Evolutionary conservation across 1,140 invertebrate species (phyloP).

Genomic region (Cotesia chilonis): DNA sequence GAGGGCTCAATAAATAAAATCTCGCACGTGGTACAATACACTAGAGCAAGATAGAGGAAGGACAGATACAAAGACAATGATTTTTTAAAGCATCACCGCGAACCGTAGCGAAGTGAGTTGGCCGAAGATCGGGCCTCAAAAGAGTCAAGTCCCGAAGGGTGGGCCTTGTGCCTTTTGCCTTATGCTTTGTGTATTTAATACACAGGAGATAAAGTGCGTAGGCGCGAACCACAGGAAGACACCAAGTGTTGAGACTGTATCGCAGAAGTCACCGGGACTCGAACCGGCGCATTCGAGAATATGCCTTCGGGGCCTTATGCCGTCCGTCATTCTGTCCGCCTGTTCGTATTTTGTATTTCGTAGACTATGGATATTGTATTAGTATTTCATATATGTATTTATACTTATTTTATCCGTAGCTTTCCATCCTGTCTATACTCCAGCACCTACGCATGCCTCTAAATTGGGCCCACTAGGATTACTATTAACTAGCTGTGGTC

Average conservation of each 20-base stretch:
- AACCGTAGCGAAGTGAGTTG: constrained; percentile 33
- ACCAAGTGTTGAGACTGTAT: constrained; percentile 51
- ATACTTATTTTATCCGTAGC: constrained; percentile 23
- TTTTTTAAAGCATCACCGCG: constrained; percentile 30
- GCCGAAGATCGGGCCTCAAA: constrained; percentile 27
- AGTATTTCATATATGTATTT: no score
- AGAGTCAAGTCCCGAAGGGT: background rate
- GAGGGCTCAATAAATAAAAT: constrained; percentile 46
- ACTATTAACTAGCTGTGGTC: constrained; percentile 12
- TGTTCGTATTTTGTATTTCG: constrained; percentile 51
- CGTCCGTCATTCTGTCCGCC: constrained; percentile 63
- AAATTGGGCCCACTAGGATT: constrained; percentile 38
- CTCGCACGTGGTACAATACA: constrained; percentile 32
- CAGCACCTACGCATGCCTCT: constrained; percentile 31
- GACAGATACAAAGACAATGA: constrained; percentile 21
- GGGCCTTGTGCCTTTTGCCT: background rate
- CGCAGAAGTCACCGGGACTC: constrained; percentile 56
- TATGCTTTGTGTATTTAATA: no score
- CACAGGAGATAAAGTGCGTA: constrained; percentile 48
- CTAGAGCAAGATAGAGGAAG: constrained; percentile 19
- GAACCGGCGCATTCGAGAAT: constrained; percentile 33
- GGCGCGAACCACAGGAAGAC: constrained; percentile 39
- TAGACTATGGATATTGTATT: no score
- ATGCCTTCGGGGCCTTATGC: constrained; percentile 56
- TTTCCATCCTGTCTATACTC: constrained; percentile 23